Base-by-base conservation (phyloP, 2,888 invertebrate species). In the Sthenelais limicola region DNA sequence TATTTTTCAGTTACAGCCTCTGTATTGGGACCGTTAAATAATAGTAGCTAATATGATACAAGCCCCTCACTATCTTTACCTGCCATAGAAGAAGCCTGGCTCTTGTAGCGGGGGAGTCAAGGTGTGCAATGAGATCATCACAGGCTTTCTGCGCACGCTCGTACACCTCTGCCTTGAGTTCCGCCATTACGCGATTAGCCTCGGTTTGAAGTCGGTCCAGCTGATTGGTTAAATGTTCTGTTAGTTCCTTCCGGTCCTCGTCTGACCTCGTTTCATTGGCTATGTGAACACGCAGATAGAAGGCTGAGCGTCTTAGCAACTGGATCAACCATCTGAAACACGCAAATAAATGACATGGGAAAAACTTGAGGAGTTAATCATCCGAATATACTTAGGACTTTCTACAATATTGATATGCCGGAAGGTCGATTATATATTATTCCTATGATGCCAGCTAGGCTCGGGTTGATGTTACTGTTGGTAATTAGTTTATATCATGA, bases 231-330 rank as follows among this genome's bases (percentile, higher is more conserved):
- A 75, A 43, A 24, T 73, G 51, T 48, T 71, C 72, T 0, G 72
- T 75, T 3, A 75, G 68, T 30, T 66, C 71, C 49, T 75, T 71
- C 47, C 75, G 58, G 47, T 76, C 76, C 38, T 72, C 48, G 35
- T 30, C 48, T 9, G 74, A 71, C 30, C 72, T 47, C 62, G 72
- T 58, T 21, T 75, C 71, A 26, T 67, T 76, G 43, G 74, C 73
- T 28, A 76, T 72, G 67, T 76, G 72, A 12, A 71, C 56, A n/a
- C 47, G 68, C 52, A 76, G 72, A 26, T 76, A 74, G 71, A 75
- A 75, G 1, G 72, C 62, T 5, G 43, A 35, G n/a, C 76, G 56
- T 5, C 47, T 7, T 21, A 76, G 47, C n/a, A 76, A 35, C 12
- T 74, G 73, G 47, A 67, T 70, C 69, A 74, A 15, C 76, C 76